Base-by-base conservation (phyloP, 2,797 vertebrate genomes). In the Gastrophryne carolinensis region DNA sequence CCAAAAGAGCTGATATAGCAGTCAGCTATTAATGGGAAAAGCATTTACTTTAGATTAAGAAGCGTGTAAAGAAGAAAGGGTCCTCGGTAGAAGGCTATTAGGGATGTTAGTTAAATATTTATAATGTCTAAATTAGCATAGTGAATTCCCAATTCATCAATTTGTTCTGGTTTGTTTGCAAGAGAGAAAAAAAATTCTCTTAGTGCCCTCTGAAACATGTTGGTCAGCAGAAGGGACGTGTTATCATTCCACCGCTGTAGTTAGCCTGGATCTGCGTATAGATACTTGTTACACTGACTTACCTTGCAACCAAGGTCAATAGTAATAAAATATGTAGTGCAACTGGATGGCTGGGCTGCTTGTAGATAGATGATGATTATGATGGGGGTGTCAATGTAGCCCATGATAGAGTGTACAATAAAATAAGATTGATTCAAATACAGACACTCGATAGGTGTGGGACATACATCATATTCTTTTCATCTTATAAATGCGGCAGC, bases 131-230 rank as follows among this genome's bases (percentile, higher is more conserved):
- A 88, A 93, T 93, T 90, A 91, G 89, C 90, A 90, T 90, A 91
- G 87, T 87, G 86, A 90, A 90, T 89, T 80, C 88, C 88, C 89
- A 86, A 91, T 92, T 93, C 87, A 92, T 93, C 90, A 91, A 90
- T 92, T 90, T 82, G 87, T 89, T 90, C 87, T 87, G 86, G 84
- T 87, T 79, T 85, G 84, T 82, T 87, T 86, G 85, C 83, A 81
- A 72, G 80, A 60, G 73, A 72, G 47, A 63, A 47, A 61, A 60
- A 80, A 81, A 78, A 73, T 54, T 64, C 74, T 81, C 50, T 32
- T 80, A 83, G 80, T 82, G 34, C 75, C 81, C 5, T 44, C 81
- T 37, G 80, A 85, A 84, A 65, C 1, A 57, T 69, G 79, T 17
- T 75, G 80, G 83, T 83, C 86, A 86, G 82, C 82, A 82, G 75